Evolutionary conservation across 35 echinoderm and acorn worm species (phyloP).

Genomic region (Holothuria glaberrima): DNA sequence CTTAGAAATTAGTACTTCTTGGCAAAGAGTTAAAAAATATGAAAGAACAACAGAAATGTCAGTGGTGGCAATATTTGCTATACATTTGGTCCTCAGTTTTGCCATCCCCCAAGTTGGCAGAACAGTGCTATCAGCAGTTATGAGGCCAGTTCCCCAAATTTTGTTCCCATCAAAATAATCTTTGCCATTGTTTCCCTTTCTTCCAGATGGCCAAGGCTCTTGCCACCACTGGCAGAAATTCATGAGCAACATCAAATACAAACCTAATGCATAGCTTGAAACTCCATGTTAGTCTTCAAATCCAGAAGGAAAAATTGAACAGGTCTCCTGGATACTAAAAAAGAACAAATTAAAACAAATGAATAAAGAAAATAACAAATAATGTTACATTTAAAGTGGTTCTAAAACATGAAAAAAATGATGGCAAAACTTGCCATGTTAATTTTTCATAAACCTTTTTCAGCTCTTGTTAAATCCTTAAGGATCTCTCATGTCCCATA

Average conservation of each 20-base stretch:
- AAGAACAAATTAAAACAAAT: neutral
- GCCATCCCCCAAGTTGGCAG: neutral
- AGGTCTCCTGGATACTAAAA: slow-evolving; percentile 3
- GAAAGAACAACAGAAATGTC: slow-evolving; percentile 5
- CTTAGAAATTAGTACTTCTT: neutral
- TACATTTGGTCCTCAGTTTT: neutral
- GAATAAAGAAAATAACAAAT: slow-evolving; percentile 12
- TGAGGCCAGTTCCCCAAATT: neutral
- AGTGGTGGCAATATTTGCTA: slow-evolving; percentile 5
- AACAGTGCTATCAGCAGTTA: neutral
- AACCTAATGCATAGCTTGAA: slow-evolving; percentile 6
- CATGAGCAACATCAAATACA: slow-evolving; percentile 6
- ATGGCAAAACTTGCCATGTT: neutral
- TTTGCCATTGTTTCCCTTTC: neutral
- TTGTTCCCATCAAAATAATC: neutral
- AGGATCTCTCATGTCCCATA: too few species aligned
- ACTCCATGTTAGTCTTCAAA: slow-evolving; percentile 10
- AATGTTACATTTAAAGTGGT: neutral
- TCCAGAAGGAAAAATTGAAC: neutral
- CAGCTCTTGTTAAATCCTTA: too few species aligned
- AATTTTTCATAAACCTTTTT: too few species aligned
- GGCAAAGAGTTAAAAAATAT: slow-evolving; percentile 14
- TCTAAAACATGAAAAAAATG: neutral
- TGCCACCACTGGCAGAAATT: slow-evolving; percentile 16
- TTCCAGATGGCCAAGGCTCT: slow-evolving; percentile 1